phyloP scores from a whole-genome alignment of 2,888 invertebrate genomes.

The Lithophane socia region DNA sequence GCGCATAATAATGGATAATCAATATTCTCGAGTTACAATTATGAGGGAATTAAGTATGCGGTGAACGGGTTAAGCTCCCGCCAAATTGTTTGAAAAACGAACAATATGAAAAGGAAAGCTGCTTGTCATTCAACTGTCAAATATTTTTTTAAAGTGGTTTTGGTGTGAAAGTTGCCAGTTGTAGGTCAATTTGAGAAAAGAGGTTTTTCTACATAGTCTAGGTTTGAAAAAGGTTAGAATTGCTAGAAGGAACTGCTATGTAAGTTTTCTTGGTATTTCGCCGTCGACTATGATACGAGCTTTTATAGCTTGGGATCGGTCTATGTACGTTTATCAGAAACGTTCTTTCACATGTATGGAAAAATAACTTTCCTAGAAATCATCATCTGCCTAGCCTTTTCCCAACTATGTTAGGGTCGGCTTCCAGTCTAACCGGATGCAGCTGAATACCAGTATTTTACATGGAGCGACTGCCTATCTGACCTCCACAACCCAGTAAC shows the following conservation, averaged over 20 bases:
- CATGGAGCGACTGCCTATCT: too few species aligned
- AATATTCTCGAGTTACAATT: conserved; percentile 76
- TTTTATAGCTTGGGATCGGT: background rate
- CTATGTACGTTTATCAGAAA: background rate
- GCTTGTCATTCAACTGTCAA: conserved; percentile 48
- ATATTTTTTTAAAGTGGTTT: conserved; percentile 25
- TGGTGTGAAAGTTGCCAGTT: background rate
- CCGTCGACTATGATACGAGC: background rate
- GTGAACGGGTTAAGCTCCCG: conserved; percentile 49
- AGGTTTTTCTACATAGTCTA: conserved; percentile 20
- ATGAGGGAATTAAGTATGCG: conserved; percentile 62
- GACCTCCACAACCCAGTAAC: too few species aligned
- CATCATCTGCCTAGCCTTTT: too few species aligned
- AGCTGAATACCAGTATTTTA: too few species aligned
- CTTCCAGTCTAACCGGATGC: too few species aligned
- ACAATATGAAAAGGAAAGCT: conserved; percentile 37
- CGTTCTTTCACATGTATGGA: background rate
- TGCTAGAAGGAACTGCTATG: background rate
- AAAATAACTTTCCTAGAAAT: conserved; percentile 12
- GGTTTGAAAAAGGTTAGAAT: background rate
- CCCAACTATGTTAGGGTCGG: too few species aligned
- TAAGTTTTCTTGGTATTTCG: conserved; percentile 3
- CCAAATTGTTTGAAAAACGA: conserved; percentile 40
- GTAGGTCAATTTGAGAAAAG: conserved; percentile 47
- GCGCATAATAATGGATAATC: conserved; percentile 86